These are phyloP conservation scores for Caenorhabditis japonica DNA, from an alignment of 2,888 invertebrate genomes.

Conservation along the genomic window DNA sequence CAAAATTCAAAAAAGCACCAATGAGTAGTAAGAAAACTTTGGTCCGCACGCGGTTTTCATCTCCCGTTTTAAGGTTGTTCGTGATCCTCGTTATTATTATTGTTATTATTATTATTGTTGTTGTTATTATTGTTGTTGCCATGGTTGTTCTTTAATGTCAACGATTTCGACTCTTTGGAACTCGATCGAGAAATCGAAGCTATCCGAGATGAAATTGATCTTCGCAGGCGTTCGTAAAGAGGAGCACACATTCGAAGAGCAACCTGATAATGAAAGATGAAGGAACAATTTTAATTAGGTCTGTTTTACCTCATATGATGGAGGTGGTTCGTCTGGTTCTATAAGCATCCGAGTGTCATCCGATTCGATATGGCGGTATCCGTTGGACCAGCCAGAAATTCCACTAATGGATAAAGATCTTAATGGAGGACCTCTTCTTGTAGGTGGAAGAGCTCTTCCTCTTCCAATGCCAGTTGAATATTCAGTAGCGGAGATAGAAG, in stretches of 20 bases:
- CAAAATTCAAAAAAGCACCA: too few relatives aligned
- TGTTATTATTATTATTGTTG: conserved; percentile 11
- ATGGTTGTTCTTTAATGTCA: conserved; percentile 25
- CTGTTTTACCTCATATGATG: conserved; percentile 73
- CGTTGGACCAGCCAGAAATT: conserved; percentile 54
- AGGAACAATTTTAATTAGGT: neutral
- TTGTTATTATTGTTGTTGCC: conserved; percentile 8
- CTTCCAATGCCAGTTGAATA: conserved; percentile 7
- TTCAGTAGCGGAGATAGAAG: neutral
- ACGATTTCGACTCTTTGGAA: conserved; percentile 66
- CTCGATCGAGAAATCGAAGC: conserved; percentile 68
- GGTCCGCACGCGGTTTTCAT: conserved; percentile 6
- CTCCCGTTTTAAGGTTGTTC: conserved; percentile 20
- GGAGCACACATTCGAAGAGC: conserved; percentile 81
- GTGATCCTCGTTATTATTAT: conserved; percentile 34
- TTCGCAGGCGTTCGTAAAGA: conserved; percentile 71
- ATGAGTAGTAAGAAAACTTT: neutral
- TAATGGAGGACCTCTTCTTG: conserved; percentile 29
- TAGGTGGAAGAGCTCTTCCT: conserved; percentile 25
- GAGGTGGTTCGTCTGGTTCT: conserved; percentile 71
- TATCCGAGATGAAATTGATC: conserved; percentile 60
- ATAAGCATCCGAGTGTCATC: conserved; percentile 37
- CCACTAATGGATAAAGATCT: conserved; percentile 58
- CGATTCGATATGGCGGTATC: conserved; percentile 43
- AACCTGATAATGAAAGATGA: conserved; percentile 78